Base-by-base conservation (phyloP, 2,888 invertebrate species). In the Antitype chi region DNA sequence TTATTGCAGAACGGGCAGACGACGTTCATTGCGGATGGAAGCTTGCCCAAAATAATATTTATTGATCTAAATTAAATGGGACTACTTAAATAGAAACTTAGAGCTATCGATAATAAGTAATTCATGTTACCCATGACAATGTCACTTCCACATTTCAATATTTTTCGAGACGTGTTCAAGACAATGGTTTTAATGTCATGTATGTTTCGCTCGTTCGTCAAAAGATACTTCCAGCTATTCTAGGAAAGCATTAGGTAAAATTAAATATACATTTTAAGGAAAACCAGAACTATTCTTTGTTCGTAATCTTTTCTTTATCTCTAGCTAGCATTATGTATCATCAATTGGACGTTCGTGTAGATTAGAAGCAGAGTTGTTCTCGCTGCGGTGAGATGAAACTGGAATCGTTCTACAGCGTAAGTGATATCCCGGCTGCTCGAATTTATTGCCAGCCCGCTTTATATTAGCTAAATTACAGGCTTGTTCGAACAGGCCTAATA, bases 41-140 rank as follows among this genome's bases (percentile, higher is more conserved):
- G 81, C 79, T 91, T 94, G 93, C 93, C 94, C 93, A 92, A 89
- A 91, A 89, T 84, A 87, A 92, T 91, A 92, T 92, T 91, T 90
- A 91, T 91, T 87, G 83, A 85, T 86, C 75, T 83, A 78, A 83
- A 90, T 89, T 84, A 86, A 90, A 89, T 87, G 81, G 74, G 82
- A 87, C 83, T 81, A 82, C 80, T 81, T 85, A 86, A 86, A 87
- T 85, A 87, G 62, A 75, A 85, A 86, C 67, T 69, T 75, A 66
- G 57, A 74, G 74, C 68, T 52, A 76, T 72, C 38, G 55, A 69
- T 17, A 75, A 80, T 67, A 72, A 69, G 57, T 60, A 38, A 74
- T 67, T 70, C 43, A 76, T 73, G 47, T 7, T 13, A 70, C 25
- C 11, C n/a, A 43, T 38, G 32, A 25, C 11, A 25, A 32, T 64